Conservation (phyloP, 2,113 vertebrate genomes). For the Pristiophorus japonicus region DNA sequence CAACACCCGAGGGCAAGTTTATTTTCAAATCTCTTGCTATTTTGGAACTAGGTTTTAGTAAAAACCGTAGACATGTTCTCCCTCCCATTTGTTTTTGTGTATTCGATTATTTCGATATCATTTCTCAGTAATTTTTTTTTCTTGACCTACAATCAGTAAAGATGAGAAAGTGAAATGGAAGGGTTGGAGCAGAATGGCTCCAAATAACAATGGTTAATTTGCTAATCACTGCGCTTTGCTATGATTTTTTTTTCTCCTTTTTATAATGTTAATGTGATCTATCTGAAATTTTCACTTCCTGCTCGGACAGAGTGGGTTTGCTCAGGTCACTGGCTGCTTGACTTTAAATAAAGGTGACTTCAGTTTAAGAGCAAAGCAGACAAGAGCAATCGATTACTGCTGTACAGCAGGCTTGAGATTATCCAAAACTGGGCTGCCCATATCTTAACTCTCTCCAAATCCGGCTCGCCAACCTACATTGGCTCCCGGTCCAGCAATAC, state of each 20-base stretch:
- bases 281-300: neutral
- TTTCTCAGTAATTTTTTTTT: neutral
- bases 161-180: neutral
- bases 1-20: constrained; percentile 5
- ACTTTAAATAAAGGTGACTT: constrained; percentile 11
- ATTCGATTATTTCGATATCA: neutral
- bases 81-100: neutral
- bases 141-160: neutral
- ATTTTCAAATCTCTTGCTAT: constrained; percentile 9
- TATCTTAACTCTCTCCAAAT: neutral
- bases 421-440: neutral
- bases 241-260: neutral
- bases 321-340: neutral
- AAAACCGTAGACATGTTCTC: neutral
- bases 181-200: neutral
- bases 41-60: neutral
- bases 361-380: neutral
- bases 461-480: neutral
- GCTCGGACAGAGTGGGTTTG: neutral
- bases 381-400: neutral
- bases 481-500: neutral
- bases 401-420: neutral
- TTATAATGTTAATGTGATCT: neutral
- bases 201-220: neutral
- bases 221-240: neutral